Base-by-base conservation (phyloP, 2,113 vertebrate genomes). In the Arizona elegans region DNA sequence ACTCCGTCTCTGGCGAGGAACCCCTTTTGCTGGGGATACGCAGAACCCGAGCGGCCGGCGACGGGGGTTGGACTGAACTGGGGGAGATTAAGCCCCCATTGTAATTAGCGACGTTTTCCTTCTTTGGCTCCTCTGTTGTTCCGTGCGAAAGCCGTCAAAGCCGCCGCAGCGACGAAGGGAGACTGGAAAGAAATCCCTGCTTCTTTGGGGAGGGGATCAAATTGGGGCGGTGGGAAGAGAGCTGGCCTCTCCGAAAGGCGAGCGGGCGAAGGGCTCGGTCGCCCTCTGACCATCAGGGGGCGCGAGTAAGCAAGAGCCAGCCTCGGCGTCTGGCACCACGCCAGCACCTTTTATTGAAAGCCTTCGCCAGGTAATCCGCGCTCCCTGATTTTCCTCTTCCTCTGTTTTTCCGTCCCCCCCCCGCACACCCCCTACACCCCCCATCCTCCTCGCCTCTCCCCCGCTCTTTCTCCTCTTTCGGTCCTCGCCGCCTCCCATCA, bases 271-370 rank as follows among this genome's bases (percentile, higher is more conserved):
- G 52, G 29, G 90, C 56, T 50, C 8, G 33, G 11, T 90, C 59
- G 50, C 29, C 90, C 0, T 91, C 24, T 86, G n/a, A 65, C 95
- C 97, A 85, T 96, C 58, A 97, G 97, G 97, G 96, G 97, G 97
- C 95, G 95, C 92, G 94, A 95, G 92, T 96, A 96, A 97, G 97
- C 95, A 95, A 89, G 92, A 29, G 94, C 95, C 38, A 43, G 58
- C 56, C 43, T 85, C 47, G 4, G 4, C 50, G 0, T 8, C 86
- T 65, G 56, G 52, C 55, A 8, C 26, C 19, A 11, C 0, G 47
- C 91, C 89, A 90, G 75, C 93, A 62, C 93, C 87, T 33, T 91
- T 56, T 26, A 23, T 91, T 56, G 24, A 23, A 23, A 85, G 92
- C 59, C 90, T 86, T 54, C 86, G 53, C 92, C 92, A 90, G 88